Base-by-base conservation (phyloP, 2,888 invertebrate genomes). In the Lamproptera curius region DNA sequence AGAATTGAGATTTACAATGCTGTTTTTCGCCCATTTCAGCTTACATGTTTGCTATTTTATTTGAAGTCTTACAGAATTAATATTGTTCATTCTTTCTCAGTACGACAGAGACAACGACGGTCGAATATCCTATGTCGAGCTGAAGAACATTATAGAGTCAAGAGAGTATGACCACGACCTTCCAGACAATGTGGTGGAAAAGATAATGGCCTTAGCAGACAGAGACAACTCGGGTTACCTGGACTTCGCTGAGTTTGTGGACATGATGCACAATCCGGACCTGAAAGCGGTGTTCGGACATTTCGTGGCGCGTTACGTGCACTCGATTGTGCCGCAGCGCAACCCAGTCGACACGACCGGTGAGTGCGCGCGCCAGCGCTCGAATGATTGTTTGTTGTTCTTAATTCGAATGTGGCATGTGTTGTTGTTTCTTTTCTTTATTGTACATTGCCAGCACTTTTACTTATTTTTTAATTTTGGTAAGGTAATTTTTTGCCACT, bases 51-150 rank as follows among this genome's bases (percentile, higher is more conserved):
- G 23, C 4, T 8, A 8, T 6, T 23, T 23, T 8, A 4, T 6
- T 8, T 8, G 23, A 23, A 23, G 8, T 23, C 4, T 6, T 1
- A 23, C 8, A 16, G 11, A 40, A 9, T 2, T 8, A n/a, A 16
- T 31, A 50, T 8, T 20, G 16, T 16, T 28, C 36, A 17, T 44
- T 20, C 2, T 34, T 57, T 85, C 86, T 10, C 79, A 93, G 91
- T 94, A 93, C 62, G 95, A 95, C 67, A 84, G 74, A 38, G 92
- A 95, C 67, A 85, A 89, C 50, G 93, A 94, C 77, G 94, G 94
- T 0, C 86, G 76, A 53, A 91, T 95, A 61, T 91, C 91, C 1
- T 88, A 92, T 63, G 78, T 86, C 15, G 94, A 95, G 65, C 80
- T 95, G 2, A 89, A 89, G 67, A 83, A 70, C 16, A 90, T 92